phyloP scores from a whole-genome alignment of 2,113 vertebrate genomes.

The Aythya baeri region DNA sequence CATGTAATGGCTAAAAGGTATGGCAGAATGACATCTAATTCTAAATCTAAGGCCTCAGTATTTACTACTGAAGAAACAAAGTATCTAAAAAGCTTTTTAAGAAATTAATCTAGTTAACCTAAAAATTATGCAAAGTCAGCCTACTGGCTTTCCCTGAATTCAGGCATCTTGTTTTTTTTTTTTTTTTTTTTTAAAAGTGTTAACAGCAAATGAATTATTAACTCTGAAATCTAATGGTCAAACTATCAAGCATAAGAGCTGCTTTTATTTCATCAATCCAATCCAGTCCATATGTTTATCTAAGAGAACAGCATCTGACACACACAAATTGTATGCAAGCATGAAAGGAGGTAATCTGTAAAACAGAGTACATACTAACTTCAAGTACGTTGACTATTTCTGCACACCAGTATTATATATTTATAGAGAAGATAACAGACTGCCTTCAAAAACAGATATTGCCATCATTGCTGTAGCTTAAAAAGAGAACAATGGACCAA shows the following conservation, averaged over 20 bases:
- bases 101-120: background rate
- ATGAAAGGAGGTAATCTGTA: background rate
- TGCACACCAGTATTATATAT: background rate
- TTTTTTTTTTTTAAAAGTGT: background rate
- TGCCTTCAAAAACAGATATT: background rate
- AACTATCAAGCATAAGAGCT: background rate
- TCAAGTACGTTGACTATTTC: background rate
- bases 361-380: background rate
- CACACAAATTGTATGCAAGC: background rate
- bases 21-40: background rate
- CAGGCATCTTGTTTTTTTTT: background rate
- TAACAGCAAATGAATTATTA: background rate
- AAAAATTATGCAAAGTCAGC: background rate
- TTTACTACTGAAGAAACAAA: background rate
- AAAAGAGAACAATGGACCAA: background rate
- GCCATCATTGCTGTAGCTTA: background rate
- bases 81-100: background rate
- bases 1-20: background rate
- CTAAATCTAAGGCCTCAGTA: background rate
- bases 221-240: background rate
- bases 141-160: background rate
- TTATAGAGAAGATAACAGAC: background rate
- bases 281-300: background rate
- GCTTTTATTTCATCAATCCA: background rate
- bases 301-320: background rate